Evolutionary conservation across 2,797 vertebrate genomes (phyloP).

Genomic region (Rhinoraja longicauda): DNA sequence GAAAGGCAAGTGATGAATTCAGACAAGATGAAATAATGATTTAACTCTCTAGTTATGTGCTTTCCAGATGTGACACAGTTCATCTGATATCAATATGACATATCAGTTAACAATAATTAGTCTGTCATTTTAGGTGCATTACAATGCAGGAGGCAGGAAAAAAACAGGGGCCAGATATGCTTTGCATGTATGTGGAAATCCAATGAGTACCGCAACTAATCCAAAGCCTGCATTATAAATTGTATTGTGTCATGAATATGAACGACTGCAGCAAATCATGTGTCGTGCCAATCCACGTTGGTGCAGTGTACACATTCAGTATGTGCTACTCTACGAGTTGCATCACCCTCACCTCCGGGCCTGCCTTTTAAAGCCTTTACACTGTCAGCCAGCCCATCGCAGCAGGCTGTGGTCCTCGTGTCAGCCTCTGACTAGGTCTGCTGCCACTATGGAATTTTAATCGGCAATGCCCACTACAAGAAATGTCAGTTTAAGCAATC

Average conservation of each 20-base stretch:
- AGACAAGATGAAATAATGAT: slow-evolving; percentile 24
- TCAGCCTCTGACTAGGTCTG: background rate
- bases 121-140: slow-evolving; percentile 3
- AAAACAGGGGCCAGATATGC: background rate
- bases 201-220: background rate
- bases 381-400: background rate
- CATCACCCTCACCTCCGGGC: background rate
- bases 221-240: background rate
- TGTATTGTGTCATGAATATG: slow-evolving; percentile 7
- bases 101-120: slow-evolving; percentile 31
- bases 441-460: background rate
- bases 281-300: background rate
- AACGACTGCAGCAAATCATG: background rate
- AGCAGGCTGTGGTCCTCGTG: background rate
- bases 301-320: background rate
- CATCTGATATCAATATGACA: slow-evolving; percentile 8
- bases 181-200: slow-evolving; percentile 21
- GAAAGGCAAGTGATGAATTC: slow-evolving; percentile 20
- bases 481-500: slow-evolving; percentile 9
- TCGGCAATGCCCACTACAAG: background rate
- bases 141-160: background rate
- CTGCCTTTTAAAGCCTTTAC: background rate
- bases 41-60: background rate
- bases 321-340: background rate
- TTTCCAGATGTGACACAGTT: too few relatives aligned